Base-by-base conservation (phyloP, 2,888 invertebrate genomes). In the Drosophila heteroneura region DNA sequence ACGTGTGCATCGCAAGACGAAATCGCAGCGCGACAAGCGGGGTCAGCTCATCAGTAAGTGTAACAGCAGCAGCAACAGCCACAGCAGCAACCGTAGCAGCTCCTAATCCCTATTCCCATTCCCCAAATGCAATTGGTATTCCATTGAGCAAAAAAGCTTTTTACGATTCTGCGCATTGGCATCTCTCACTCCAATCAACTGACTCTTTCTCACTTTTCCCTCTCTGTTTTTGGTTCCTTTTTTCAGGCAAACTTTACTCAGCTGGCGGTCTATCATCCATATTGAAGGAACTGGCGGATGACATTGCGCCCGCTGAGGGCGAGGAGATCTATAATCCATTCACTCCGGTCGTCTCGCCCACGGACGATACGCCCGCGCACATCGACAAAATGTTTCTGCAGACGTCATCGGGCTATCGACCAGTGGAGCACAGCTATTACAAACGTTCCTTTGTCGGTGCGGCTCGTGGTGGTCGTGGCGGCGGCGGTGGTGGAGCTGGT, bases 291-390 rank as follows among this genome's bases (percentile, higher is more conserved):
- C 91, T 94, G 85, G 92, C 93, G 61, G 94, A 94, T 81, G 93
- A 94, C 86, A 93, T 94, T 74, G 90, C 93, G 59, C 93, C 93
- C 65, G 91, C 88, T 58, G 92, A 92, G 70, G 93, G 93, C 65
- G 93, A 94, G 80, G 93, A 94, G 87, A 94, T 94, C 83, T 94
- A 94, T 88, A 94, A 94, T 92, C 93, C 93, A 82, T 94, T 94
- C 87, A 94, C 93, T 83, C 93, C 93, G 73, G 94, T 94, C 76
- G 93, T 94, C 80, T 94, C 93, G 63, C 93, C 93, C 82, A 93
- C 93, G 49, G 93, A 93, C 74, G 93, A 93, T 85, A 92, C 92
- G 81, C 92, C 93, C 85, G 90, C 93, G 76, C 92, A 93, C 82
- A 93, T 93, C 80, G 93, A 93, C 80, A 93, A 93, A 92, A 93